These are phyloP conservation scores for Cryptocephalus moraei DNA, from an alignment of 2,888 invertebrate genomes.

Conservation along the genomic window DNA sequence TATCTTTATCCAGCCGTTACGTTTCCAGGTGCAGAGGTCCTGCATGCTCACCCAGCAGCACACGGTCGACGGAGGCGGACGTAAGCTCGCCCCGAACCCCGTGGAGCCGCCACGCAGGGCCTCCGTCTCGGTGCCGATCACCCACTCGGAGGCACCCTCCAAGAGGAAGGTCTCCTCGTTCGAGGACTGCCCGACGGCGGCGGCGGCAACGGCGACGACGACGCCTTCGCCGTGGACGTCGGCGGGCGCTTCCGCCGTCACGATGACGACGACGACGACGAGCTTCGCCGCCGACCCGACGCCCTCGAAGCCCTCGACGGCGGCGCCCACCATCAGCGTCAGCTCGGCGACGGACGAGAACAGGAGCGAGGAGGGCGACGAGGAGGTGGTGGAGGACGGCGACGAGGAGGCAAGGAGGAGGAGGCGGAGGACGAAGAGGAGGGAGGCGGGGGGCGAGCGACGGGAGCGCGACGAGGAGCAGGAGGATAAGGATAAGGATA, in stretches of 20 bases:
- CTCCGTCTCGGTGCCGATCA: constrained; percentile 36
- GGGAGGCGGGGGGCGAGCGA: constrained; percentile 28
- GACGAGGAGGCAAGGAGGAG: constrained; percentile 8
- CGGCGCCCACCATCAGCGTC: constrained; percentile 58
- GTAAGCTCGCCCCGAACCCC: constrained; percentile 33
- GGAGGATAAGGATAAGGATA: not conserved
- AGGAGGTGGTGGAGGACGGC: not conserved
- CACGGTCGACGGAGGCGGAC: constrained; percentile 52
- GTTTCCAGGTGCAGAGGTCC: constrained; percentile 49
- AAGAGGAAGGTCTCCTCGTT: constrained; percentile 39
- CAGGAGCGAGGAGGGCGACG: not conserved
- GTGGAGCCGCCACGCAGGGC: constrained; percentile 34
- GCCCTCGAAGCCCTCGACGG: constrained; percentile 31
- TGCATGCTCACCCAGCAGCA: constrained; percentile 55
- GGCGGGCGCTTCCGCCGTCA: not conserved
- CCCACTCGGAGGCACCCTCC: constrained; percentile 34
- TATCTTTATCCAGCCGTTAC: not conserved
- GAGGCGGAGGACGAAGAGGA: constrained; percentile 7
- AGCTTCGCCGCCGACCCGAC: not conserved
- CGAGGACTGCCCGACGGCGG: constrained; percentile 34
- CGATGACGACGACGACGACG: not conserved
- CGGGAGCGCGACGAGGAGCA: not conserved
- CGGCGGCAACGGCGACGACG: constrained; percentile 18
- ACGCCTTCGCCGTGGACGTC: constrained; percentile 12
- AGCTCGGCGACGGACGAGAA: constrained; percentile 58